Percentiles rank a stretch among this genome's conserved stretches.
Conservation (phyloP, 2,113 vertebrate genomes). For the Myiozetetes cayanensis region DNA sequence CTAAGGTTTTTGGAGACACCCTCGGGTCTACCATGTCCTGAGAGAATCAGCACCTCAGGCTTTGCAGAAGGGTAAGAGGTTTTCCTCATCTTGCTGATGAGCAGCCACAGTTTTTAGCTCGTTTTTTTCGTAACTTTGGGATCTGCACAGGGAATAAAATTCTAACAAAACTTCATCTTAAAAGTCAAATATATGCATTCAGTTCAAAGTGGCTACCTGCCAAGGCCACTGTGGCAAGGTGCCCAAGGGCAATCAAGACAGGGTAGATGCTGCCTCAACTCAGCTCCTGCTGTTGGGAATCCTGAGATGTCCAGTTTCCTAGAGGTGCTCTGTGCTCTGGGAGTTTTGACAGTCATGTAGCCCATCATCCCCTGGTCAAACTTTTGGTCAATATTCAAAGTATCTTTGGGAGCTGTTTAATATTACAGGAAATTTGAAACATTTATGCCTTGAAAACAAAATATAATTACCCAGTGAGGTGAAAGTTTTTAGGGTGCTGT, state of each 20-base stretch:
- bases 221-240: fast-evolving
- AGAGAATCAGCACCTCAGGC: neutral
- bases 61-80: neutral
- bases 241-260: neutral
- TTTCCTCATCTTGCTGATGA: neutral
- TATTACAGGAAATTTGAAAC: neutral
- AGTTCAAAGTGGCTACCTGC: neutral
- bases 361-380: fast-evolving
- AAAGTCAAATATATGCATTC: neutral
- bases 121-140: neutral
- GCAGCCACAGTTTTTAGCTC: neutral
- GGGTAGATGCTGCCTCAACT: neutral
- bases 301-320: neutral
- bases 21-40: neutral
- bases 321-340: neutral
- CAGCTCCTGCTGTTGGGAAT: neutral
- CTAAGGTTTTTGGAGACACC: neutral
- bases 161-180: neutral
- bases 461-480: neutral
- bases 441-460: neutral
- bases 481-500: neutral
- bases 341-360: neutral
- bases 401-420: neutral
- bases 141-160: neutral
- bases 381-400: neutral